Evolutionary conservation across 2,113 vertebrate genomes (phyloP), one percentile per base, ranked within the genome.

Genomic region (Rhinogobius similis): DNA sequence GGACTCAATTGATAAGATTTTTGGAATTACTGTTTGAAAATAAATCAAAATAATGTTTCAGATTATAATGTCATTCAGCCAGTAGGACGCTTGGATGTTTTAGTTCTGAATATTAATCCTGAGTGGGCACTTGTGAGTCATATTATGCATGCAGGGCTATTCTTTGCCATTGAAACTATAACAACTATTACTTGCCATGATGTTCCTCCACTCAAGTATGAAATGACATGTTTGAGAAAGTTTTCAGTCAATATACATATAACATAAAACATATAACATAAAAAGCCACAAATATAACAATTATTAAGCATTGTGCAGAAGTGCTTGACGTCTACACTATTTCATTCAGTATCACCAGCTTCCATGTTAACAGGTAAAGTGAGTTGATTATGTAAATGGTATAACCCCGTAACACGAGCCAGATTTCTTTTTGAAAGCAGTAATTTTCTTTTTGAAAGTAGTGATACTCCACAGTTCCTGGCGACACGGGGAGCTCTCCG

Each of bases 401-500:
- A 59, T 7, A 18, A n/a, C n/a, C n/a, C n/a, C n/a, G n/a, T n/a
- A n/a, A n/a, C n/a, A n/a, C 14, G 26, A 29, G 27, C 16, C 26
- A 32, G 16, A 29, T 29, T 10, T 56, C 14, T 20, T 59, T 32
- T 59, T 59, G 14, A 59, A 29, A 29, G 27, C 27, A n/a, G n/a
- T n/a, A n/a, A n/a, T n/a, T n/a, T n/a, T n/a, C n/a, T n/a, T n/a
- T n/a, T n/a, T n/a, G n/a, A n/a, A n/a, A n/a, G n/a, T n/a, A 36
- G 58, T 61, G 29, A 38, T 36, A 36, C 58, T 36, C 29, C 58
- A 61, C 29, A 48, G 61, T 77, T 68, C 46, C 0, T 14, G 53
- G 65, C 38, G 72, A 74, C 55, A 67, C 48, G 46, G 61, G 26
- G 11, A 74, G 56, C 73, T 62, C 20, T 70, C 68, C 65, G 72